Conservation (phyloP, 2,888 invertebrate species). For the Stenchaetothrips biformis region DNA sequence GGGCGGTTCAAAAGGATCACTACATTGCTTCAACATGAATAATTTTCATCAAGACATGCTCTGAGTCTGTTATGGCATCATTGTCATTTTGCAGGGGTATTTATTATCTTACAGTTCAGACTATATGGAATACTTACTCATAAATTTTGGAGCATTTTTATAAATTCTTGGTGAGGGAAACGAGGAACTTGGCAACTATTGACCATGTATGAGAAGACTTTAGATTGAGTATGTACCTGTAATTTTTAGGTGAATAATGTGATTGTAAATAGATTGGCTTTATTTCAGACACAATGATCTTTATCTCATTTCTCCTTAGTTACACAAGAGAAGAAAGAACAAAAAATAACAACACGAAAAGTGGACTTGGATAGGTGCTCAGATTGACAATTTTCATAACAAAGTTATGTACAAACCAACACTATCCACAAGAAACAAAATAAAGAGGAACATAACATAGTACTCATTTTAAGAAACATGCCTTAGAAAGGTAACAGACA, state of each 20-base stretch:
- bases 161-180: neutral
- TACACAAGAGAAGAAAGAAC: neutral
- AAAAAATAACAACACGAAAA: neutral
- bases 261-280: conserved; percentile 11
- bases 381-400: neutral
- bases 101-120: too few relatives aligned
- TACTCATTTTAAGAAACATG: too few relatives aligned
- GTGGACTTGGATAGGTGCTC: neutral
- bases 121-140: too few relatives aligned
- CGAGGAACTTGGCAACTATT: neutral
- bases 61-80: too few relatives aligned
- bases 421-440: neutral
- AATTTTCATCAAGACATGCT: too few relatives aligned
- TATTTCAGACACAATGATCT: neutral
- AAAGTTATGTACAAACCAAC: neutral
- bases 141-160: too few relatives aligned
- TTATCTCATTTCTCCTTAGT: neutral
- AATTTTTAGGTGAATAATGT: conserved; percentile 10
- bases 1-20: too few relatives aligned
- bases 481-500: too few relatives aligned
- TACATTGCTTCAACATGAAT: too few relatives aligned
- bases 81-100: too few relatives aligned
- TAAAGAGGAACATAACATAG: neutral
- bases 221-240: conserved; percentile 11
- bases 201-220: conserved; percentile 17